Base-by-base conservation (phyloP, 2,113 vertebrate species). In the Campylorhamphus procurvoides region DNA sequence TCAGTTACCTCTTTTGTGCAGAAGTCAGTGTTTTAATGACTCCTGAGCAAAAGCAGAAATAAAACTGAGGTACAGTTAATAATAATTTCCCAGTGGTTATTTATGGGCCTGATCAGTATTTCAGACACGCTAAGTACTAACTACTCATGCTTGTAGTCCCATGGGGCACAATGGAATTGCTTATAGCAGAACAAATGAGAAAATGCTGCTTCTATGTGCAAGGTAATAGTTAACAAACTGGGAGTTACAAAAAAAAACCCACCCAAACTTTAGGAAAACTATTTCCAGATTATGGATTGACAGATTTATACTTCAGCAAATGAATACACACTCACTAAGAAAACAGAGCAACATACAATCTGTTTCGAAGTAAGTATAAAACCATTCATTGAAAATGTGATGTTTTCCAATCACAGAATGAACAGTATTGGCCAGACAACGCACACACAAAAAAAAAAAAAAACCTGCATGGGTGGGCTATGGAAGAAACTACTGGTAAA, bases 181-280 rank as follows among this genome's bases (percentile, higher is more conserved):
- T 73, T 47, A 16, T 1, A 80, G 75, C 35, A 87, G 82, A 87
- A 68, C 49, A 90, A 90, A 84, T 24, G 53, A 85, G 28, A 66
- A 91, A 93, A 55, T 35, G 33, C 53, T 87, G 49, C 39, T 86
- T 90, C 58, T 68, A 10, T 86, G 40, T 73, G 55, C 49, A 72
- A 84, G 88, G 85, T 84, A 96, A 96, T 56, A 60, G 94, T 90
- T 93, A 96, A 95, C 44, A 64, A 94, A 81, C 76, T 11, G 10
- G 11, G 39, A 77, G 16, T 78, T 56, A 72, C 39, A 7, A 80
- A 74, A 77, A 79, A 71, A 16, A 22, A 2, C 20, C 25, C 15
- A 23, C 0, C 35, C 72, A 82, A 78, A 82, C 59, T 50, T 85
- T 86, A 73, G 35, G 74, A 71, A 93, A 94, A 24, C 55, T 86